Evolutionary conservation across 2,113 vertebrate genomes (phyloP), one percentile per base, ranked within the genome.

Genomic region (Gasterosteus nipponicus): DNA sequence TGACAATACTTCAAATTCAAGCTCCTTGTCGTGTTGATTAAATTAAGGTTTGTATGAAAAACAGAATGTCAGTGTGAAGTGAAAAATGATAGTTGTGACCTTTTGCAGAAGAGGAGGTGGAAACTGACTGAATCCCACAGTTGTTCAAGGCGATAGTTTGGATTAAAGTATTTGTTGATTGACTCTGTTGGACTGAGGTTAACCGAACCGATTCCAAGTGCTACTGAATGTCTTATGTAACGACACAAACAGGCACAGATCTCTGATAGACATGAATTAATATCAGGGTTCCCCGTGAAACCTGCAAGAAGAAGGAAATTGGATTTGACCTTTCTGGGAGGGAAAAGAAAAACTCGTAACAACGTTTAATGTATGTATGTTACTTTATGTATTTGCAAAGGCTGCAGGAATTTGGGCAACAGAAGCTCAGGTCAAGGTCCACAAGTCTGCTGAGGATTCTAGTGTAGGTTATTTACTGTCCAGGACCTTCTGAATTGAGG

Each of bases 221-320:
- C 46, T 49, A 29, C 47, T 46, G 44, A 16, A 12, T 53, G 51
- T 54, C 51, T 54, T 54, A 82, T 54, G 51, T 71, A 88, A 89
- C 62, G 53, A 31, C 3, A 41, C 41, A 33, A 75, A 73, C 33
- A 72, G 77, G 53, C 61, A 81, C 47, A 51, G 69, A 67, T 77
- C 53, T 39, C 78, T 84, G 83, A 80, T 78, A 71, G 56, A 67
- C 59, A 57, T 16, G 49, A 9, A 14, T 26, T 11, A 58, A 42
- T 47, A n/a, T 35, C 54, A 71, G n/a, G 3, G 12, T 18, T 79
- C 22, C 29, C 76, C 69, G 46, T 56, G 18, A 77, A 74, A 77
- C 53, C 29, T 69, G 73, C 56, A 62, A 62, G 59, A 78, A 74
- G 35, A 39, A n/a, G n/a, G 35, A 46, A 63, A 75, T 59, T 39